These are phyloP conservation scores for Athene noctua DNA, from an alignment of 2,113 vertebrate genomes.

Conservation along the genomic window DNA sequence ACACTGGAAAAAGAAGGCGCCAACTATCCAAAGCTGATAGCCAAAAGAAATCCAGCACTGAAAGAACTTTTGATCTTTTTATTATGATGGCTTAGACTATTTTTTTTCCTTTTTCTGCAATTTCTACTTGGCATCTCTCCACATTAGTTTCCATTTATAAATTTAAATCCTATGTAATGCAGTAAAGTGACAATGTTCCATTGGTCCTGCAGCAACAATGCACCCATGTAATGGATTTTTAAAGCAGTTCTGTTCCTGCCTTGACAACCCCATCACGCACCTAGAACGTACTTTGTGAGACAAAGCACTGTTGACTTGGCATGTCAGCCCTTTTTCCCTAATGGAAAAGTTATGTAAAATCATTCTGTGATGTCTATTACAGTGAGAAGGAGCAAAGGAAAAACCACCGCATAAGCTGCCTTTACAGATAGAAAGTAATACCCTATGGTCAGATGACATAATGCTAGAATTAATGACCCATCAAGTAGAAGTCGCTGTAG, in stretches of 20 bases:
- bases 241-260: background rate
- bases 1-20: background rate
- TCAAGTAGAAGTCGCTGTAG: background rate
- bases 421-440: background rate
- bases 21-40: background rate
- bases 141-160: background rate
- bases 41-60: background rate
- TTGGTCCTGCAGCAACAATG: background rate
- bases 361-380: background rate
- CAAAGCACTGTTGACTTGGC: background rate
- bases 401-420: background rate
- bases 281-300: background rate
- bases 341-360: background rate
- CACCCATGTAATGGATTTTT: background rate
- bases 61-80: background rate
- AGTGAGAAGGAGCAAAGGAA: background rate
- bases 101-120: background rate
- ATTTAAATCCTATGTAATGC: fast-evolving
- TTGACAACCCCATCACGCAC: background rate
- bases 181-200: background rate
- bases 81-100: background rate
- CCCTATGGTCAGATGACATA: background rate
- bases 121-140: background rate
- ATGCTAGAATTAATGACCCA: background rate
- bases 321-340: background rate